phyloP scores from a whole-genome alignment of 2,797 vertebrate species.

The Heterohyrax brucei region DNA sequence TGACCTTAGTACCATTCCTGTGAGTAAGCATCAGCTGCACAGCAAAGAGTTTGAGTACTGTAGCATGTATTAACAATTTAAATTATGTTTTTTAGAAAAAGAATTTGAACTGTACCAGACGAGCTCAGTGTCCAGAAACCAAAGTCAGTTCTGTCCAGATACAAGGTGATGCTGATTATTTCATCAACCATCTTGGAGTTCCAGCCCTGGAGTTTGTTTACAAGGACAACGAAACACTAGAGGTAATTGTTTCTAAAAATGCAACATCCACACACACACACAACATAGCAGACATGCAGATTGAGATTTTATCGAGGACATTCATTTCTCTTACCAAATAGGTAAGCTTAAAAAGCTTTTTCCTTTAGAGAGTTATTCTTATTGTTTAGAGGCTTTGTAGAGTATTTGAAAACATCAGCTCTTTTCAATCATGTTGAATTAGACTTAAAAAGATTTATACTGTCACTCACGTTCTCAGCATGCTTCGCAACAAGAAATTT shows the following conservation, averaged over 20 bases:
- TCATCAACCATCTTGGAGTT: slow-evolving; percentile 96
- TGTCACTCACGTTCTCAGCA: slow-evolving; percentile 77
- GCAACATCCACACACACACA: neutral
- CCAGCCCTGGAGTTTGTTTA: slow-evolving; percentile 94
- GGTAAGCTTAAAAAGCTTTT: slow-evolving; percentile 65
- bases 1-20: neutral
- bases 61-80: slow-evolving; percentile 47
- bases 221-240: slow-evolving; percentile 91
- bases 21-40: too few relatives aligned
- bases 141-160: slow-evolving; percentile 95
- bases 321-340: slow-evolving; percentile 67
- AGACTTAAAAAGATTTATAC: slow-evolving; percentile 78
- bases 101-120: slow-evolving; percentile 92
- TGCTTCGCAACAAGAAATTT: slow-evolving; percentile 74
- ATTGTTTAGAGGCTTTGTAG: slow-evolving; percentile 63
- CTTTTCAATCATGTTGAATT: slow-evolving; percentile 70
- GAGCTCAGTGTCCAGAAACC: slow-evolving; percentile 90
- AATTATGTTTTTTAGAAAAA: slow-evolving; percentile 92
- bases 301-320: slow-evolving; percentile 64
- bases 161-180: slow-evolving; percentile 94
- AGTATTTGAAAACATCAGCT: slow-evolving; percentile 77
- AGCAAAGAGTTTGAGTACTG: neutral
- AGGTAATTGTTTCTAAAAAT: slow-evolving; percentile 91
- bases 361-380: slow-evolving; percentile 76
- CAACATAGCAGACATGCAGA: slow-evolving; percentile 24